phyloP scores from a whole-genome alignment of 2,888 invertebrate species.

The Ditula angustiorana region DNA sequence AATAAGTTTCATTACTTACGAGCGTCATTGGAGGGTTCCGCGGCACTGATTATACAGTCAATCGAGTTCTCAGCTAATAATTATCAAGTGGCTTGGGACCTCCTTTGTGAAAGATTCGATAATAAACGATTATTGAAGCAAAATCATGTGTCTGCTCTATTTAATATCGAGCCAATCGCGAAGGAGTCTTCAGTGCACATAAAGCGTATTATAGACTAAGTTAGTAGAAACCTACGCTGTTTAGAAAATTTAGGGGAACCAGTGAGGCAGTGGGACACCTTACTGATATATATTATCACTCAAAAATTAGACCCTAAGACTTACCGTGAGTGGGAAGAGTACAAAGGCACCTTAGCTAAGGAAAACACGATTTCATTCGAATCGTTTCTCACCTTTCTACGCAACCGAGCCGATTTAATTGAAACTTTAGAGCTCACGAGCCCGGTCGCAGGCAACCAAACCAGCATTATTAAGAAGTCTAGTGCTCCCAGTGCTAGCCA shows the following conservation, averaged over 20 bases:
- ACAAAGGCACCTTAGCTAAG: slow-evolving; percentile 23
- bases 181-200: too few species aligned
- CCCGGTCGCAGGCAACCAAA: too few species aligned
- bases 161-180: slow-evolving; percentile 37
- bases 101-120: slow-evolving; percentile 38
- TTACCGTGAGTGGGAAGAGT: slow-evolving; percentile 37
- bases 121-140: slow-evolving; percentile 38
- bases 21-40: slow-evolving; percentile 11
- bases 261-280: too few species aligned
- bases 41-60: slow-evolving; percentile 37
- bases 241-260: too few species aligned
- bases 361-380: background rate
- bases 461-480: too few species aligned
- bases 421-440: background rate
- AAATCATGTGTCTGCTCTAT: slow-evolving; percentile 40
- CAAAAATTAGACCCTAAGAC: slow-evolving; percentile 30
- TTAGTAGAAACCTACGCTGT: too few species aligned
- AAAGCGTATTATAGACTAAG: too few species aligned
- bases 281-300: too few species aligned
- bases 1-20: too few species aligned
- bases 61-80: slow-evolving; percentile 38
- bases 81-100: slow-evolving; percentile 34
- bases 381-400: background rate
- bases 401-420: background rate
- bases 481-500: too few species aligned